Evolutionary conservation across 2,797 vertebrate species (phyloP).

Genomic region (Myiotriccus ornatus): DNA sequence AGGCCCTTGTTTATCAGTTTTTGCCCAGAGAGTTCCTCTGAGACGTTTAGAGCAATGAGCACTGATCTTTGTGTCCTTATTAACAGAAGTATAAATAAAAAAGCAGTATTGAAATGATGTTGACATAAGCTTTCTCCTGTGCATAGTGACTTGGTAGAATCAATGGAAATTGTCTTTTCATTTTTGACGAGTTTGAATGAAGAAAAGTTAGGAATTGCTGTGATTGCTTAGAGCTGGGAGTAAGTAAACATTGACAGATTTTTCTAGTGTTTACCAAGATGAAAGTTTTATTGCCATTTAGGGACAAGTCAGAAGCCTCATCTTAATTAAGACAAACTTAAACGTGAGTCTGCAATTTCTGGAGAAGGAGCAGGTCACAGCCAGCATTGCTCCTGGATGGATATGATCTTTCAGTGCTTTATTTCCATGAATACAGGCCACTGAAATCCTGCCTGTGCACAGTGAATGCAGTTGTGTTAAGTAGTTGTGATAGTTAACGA

Average conservation of each 20-base stretch:
- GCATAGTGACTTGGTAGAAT: background rate
- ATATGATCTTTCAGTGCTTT: background rate
- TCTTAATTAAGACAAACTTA: background rate
- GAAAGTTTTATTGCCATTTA: background rate
- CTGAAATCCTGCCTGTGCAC: background rate
- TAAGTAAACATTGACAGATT: background rate
- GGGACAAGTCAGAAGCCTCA: background rate
- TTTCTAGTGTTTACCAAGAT: background rate
- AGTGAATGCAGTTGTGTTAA: accelerated
- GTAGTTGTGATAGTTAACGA: background rate
- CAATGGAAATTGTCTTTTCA: background rate
- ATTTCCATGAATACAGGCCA: background rate
- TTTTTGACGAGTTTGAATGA: background rate
- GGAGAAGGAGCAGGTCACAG: background rate
- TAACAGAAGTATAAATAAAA: background rate
- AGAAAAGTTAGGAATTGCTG: background rate
- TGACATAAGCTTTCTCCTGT: background rate
- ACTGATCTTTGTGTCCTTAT: background rate
- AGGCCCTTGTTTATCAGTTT: background rate
- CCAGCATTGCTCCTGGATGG: background rate
- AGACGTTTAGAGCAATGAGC: background rate
- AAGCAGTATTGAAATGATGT: background rate
- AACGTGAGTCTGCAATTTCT: background rate
- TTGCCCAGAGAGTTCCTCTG: background rate
- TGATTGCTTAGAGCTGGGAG: background rate